phyloP scores from a whole-genome alignment of 2,888 invertebrate genomes.

The Drosophila helvetica region DNA sequence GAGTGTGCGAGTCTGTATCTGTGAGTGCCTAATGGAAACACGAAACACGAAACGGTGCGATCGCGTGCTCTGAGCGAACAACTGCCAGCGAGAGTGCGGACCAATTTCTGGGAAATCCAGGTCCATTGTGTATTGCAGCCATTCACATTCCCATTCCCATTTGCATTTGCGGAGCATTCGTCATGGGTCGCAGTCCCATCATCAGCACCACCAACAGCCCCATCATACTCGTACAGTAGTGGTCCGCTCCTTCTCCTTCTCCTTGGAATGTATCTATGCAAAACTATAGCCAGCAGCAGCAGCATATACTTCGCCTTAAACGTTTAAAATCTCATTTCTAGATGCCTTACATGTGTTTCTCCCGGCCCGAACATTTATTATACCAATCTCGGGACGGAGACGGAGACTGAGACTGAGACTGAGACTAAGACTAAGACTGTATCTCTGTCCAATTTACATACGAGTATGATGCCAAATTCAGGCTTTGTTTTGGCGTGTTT shows the following conservation, averaged over 20 bases:
- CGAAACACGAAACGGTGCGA: slow-evolving; percentile 45
- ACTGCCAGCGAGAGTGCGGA: slow-evolving; percentile 36
- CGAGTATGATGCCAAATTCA: slow-evolving; percentile 34
- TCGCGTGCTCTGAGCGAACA: slow-evolving; percentile 43
- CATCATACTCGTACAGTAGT: neutral
- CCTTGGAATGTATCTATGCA: slow-evolving; percentile 50
- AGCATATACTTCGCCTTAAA: slow-evolving; percentile 40
- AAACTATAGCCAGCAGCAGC: slow-evolving; percentile 40
- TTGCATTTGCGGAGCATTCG: slow-evolving; percentile 55
- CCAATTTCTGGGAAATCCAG: slow-evolving; percentile 54
- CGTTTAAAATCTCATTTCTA: slow-evolving; percentile 72
- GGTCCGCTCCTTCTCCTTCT: neutral
- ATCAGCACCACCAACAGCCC: slow-evolving; percentile 39
- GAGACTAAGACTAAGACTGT: slow-evolving; percentile 43
- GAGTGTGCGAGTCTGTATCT: slow-evolving; percentile 3
- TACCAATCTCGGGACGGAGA: slow-evolving; percentile 55
- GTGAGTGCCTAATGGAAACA: slow-evolving; percentile 35
- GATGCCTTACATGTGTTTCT: slow-evolving; percentile 72
- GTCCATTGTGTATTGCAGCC: slow-evolving; percentile 54
- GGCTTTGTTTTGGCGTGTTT: slow-evolving; percentile 43
- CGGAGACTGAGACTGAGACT: slow-evolving; percentile 46
- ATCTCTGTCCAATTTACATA: slow-evolving; percentile 59
- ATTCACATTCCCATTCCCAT: slow-evolving; percentile 22
- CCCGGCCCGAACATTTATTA: slow-evolving; percentile 67
- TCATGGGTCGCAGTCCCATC: slow-evolving; percentile 43